Evolutionary conservation across 2,113 vertebrate species (phyloP), one percentile per base, ranked within the genome.

Genomic region (Picathartes gymnocephalus): DNA sequence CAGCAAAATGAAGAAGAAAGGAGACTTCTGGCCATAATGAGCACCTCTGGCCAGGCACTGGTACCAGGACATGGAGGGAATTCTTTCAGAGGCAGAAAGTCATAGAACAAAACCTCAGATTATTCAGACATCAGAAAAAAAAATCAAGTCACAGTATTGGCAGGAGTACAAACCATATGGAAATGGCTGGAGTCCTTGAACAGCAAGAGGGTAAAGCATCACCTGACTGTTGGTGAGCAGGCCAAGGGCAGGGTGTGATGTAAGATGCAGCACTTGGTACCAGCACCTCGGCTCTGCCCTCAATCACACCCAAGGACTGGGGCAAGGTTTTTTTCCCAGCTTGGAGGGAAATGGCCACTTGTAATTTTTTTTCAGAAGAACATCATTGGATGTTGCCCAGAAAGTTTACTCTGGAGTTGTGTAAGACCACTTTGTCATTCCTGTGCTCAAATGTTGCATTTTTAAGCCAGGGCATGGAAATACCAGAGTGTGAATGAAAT

Each of bases 401-500:
- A 81, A 93, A 65, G 54, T 83, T 93, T 78, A 47, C 31, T 62
- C 51, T 70, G 42, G 68, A 47, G 30, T 72, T 88, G 31, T 1
- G 31, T 60, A 88, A 56, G 50, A 62, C 28, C 21, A 16, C 35
- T 83, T 81, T 50, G 56, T 62, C 64, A 86, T 90, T 94, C 86
- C 80, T 86, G 42, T 66, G 58, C 37, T 83, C 64, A 86, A 81
- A 60, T 0, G 0, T 9, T 56, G 18, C 71, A 42, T 48, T 83
- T 83, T 83, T 50, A 28, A 70, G 35, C 23, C 64, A 37, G 13
- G 31, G 27, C 82, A 86, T 81, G 68, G 82, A 86, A 93, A 94
- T 68, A 44, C 16, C 72, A 88, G 64, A 39, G 60, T 90, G 64
- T 88, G 80, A 94, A 92, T 84, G 68, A 94, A 96, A 94, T 83